Evolutionary conservation across 2,113 vertebrate species (phyloP), one percentile per base, ranked within the genome.

Genomic region (Uropsilus gracilis): DNA sequence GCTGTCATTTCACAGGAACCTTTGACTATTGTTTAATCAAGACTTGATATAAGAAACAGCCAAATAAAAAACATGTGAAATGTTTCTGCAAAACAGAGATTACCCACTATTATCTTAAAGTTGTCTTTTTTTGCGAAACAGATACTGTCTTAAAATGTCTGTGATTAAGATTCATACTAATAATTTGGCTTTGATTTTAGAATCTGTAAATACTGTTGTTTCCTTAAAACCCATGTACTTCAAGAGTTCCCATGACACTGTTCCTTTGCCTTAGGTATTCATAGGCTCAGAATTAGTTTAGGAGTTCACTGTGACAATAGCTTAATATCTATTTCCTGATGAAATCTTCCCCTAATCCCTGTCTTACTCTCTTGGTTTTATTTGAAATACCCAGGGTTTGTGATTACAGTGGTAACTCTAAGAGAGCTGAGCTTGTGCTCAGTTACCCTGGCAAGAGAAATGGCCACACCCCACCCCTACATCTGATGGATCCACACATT

Each of bases 271-370:
- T 92, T 64, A 82, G 76, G 72, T 90, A 90, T 94, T 90, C 72
- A 69, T 64, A 90, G 92, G 22, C 71, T 87, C 30, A 48, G 72
- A 85, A 90, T 94, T 90, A 90, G 96, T 90, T 90, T 92, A 90
- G 55, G 64, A 68, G 61, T 95, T 89, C 92, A 88, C 90, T 94
- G 59, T 94, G 71, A 39, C 81, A 63, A 95, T 92, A 81, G 68
- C 73, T 72, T 94, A 92, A 95, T 96, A 81, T 63, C 63, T 90
- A 81, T 6, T 61, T 84, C 88, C 84, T 95, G 48, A 91, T 72
- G 75, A 88, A 86, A 85, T 90, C 50, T 73, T 95, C 63, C 46
- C 69, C 32, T 72, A 68, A 22, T 24, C 81, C 26, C 2, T 84
- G n/a, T 80, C 53, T 46, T 16, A n/a, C 26, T 48, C 24, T 84